Evolutionary conservation across 92 coral and sea anemone species (phyloP), one percentile per base, ranked within the genome.

Genomic region (Paragorgia papillata): DNA sequence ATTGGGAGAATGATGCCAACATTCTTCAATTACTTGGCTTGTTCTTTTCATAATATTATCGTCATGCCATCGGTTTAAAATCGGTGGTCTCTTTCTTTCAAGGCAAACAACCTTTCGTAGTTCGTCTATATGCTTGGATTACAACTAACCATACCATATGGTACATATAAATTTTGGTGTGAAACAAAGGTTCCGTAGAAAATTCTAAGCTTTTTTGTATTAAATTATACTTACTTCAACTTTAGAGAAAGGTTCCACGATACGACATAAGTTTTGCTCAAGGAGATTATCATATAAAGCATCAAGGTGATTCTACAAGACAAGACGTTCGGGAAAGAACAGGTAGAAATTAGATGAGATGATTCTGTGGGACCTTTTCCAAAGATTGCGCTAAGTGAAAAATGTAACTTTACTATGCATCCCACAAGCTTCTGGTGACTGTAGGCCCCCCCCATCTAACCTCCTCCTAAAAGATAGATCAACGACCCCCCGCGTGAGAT

Each of bases 241-340:
- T 56, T 89, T 86, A 7, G 91, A 86, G 70, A 90, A 92, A 9
- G 97, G 97, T 62, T 92, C 97, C 31, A 92, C 89, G 64, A 92
- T 92, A 57, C 97, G 85, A 44, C 91, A 85, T 22, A 92, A 85
- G 48, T 92, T 92, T 49, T 92, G 97, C 51, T 92, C 91, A 63
- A 92, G 86, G 15, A 92, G 82, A 73, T 92, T 90, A 74, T 90
- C 93, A 82, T 92, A 92, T 55, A 92, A 68, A 14, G 97, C 92
- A 83, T 90, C 97, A 49, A 92, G 85, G 73, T 92, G 97, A 60
- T 90, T 85, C 97, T 92, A n/a, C n/a, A n/a, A n/a, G n/a, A n/a
- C n/a, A n/a, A n/a, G n/a, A n/a, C n/a, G n/a, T n/a, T n/a, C n/a
- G n/a, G n/a, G n/a, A n/a, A n/a, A n/a, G n/a, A n/a, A n/a, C n/a